Percentiles rank a stretch among this genome's conserved stretches.
phyloP scores from a whole-genome alignment of 2,797 vertebrate genomes.

The Lepus townsendii region DNA sequence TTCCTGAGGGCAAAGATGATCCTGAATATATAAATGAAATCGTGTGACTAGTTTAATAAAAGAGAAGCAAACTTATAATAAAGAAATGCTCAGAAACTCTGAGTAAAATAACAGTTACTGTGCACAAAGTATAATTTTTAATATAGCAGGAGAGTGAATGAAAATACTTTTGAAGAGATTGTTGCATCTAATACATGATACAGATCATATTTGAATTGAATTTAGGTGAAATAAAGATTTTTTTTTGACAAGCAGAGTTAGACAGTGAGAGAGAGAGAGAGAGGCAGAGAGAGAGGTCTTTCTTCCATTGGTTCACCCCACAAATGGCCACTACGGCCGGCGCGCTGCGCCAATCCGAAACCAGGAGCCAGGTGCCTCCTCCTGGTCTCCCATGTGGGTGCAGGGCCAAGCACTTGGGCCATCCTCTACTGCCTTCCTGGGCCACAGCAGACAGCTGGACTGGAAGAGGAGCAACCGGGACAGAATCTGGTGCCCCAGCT shows the following conservation, averaged over 20 bases:
- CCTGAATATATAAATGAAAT: constrained; percentile 67
- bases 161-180: background rate
- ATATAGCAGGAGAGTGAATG: background rate
- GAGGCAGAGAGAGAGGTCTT: background rate
- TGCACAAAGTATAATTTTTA: constrained; percentile 50
- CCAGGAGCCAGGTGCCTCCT: too few species aligned
- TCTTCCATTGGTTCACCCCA: background rate
- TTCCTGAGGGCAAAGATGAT: constrained; percentile 62
- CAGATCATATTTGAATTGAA: background rate
- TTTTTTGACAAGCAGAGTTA: background rate
- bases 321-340: too few species aligned
- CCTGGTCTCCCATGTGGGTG: too few species aligned
- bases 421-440: too few species aligned
- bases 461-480: too few species aligned
- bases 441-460: too few species aligned
- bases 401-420: too few species aligned
- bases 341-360: accelerated
- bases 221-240: background rate
- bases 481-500: too few species aligned
- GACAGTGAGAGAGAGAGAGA: too few species aligned
- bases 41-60: constrained; percentile 60
- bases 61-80: constrained; percentile 59
- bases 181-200: background rate
- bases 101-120: constrained; percentile 53
- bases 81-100: constrained; percentile 15